phyloP scores from a whole-genome alignment of 2,888 invertebrate genomes.

The Lycophotia porphyrea region DNA sequence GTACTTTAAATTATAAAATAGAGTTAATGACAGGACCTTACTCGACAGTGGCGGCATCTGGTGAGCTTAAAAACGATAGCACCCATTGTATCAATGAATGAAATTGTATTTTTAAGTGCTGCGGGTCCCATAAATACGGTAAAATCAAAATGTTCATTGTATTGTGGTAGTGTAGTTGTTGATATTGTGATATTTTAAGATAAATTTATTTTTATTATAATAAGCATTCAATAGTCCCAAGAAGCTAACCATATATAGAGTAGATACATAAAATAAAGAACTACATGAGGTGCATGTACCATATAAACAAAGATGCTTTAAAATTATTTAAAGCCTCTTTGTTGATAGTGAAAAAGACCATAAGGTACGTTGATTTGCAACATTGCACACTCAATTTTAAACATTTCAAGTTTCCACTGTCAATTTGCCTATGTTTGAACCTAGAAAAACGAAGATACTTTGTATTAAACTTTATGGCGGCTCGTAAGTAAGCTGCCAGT shows the following conservation, averaged over 20 bases:
- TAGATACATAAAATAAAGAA: conserved; percentile 51
- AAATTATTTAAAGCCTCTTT: too few species aligned
- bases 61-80: too few species aligned
- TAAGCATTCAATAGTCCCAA: conserved; percentile 76
- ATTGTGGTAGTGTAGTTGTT: conserved; percentile 83
- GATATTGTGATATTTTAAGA: conserved; percentile 89
- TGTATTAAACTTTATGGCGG: not conserved
- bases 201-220: conserved; percentile 75
- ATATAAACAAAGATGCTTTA: not conserved
- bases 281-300: conserved; percentile 19
- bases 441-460: not conserved
- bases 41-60: too few species aligned
- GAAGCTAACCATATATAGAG: conserved; percentile 75
- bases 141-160: conserved; percentile 67
- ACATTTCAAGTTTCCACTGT: not conserved
- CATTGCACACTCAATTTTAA: not conserved
- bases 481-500: not conserved
- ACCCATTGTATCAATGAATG: not conserved
- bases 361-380: not conserved
- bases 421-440: not conserved
- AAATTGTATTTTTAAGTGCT: not conserved
- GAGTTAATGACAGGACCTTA: too few species aligned
- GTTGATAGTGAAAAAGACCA: not conserved
- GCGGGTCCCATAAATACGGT: conserved; percentile 52
- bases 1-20: too few species aligned